phyloP scores from a whole-genome alignment of 1,140 invertebrate species.

The Bombus superbus region DNA sequence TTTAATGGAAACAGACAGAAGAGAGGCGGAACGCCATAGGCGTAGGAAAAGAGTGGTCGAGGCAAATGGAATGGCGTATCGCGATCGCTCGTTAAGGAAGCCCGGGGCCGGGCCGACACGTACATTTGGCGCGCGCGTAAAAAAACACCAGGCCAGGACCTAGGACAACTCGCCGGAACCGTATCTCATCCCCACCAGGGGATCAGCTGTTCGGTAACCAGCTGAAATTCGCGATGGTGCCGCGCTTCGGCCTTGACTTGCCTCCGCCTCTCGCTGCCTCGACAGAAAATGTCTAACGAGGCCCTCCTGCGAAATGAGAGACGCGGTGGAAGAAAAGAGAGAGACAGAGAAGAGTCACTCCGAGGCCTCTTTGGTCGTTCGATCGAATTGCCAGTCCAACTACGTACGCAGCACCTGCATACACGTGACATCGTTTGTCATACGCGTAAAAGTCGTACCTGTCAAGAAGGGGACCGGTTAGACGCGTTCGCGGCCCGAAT shows the following conservation, averaged over 20 bases:
- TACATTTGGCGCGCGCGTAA: slow-evolving; percentile 58
- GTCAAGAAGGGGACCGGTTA: not conserved
- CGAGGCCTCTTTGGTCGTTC: not conserved
- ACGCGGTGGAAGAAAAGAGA: not conserved
- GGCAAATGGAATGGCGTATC: not conserved
- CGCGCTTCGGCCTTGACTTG: slow-evolving; percentile 59
- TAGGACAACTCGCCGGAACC: slow-evolving; percentile 62
- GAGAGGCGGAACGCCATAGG: not conserved
- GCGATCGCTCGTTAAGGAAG: slow-evolving; percentile 28
- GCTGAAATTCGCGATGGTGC: slow-evolving; percentile 64
- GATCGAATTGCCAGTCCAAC: slow-evolving; percentile 3
- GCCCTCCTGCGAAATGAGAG: not conserved
- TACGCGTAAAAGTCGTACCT: not conserved
- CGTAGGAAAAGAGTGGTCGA: not conserved
- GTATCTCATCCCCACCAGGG: slow-evolving; percentile 58
- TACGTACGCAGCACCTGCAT: not conserved
- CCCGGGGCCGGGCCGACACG: not conserved
- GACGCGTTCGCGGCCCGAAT: not conserved
- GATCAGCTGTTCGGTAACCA: slow-evolving; percentile 49
- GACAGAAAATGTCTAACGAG: slow-evolving; percentile 59
- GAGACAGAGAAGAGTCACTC: not conserved
- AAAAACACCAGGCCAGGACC: slow-evolving; percentile 64
- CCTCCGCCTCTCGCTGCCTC: slow-evolving; percentile 27
- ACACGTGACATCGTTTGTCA: slow-evolving; percentile 34
- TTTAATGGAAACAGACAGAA: not conserved